Conservation (phyloP, 2,113 vertebrate genomes). For the Periophthalmus modestus region DNA sequence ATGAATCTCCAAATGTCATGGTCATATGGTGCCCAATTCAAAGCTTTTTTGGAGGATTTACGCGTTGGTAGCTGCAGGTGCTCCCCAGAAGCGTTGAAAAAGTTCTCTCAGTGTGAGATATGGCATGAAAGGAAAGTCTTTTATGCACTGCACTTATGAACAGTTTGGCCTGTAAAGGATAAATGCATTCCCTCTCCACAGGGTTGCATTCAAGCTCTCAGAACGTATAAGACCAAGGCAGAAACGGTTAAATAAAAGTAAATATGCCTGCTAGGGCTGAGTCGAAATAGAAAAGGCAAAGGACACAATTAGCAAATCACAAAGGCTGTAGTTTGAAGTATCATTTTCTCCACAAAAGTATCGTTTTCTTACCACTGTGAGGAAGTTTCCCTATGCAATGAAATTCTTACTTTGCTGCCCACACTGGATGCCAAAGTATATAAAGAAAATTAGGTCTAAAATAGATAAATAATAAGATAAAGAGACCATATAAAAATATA, state of each 20-base stretch:
- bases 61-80: neutral
- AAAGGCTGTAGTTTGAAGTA: no score
- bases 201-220: neutral
- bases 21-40: neutral
- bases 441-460: no score
- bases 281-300: neutral
- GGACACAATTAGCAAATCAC: no score
- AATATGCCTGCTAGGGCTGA: neutral
- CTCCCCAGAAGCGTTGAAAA: neutral
- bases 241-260: no score
- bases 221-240: neutral
- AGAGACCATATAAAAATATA: no score
- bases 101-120: neutral
- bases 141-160: slow-evolving; percentile 9
- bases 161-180: slow-evolving; percentile 6
- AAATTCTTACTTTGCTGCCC: no score
- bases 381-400: no score
- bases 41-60: neutral
- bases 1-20: neutral
- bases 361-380: no score
- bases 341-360: no score
- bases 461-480: no score
- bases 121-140: slow-evolving; percentile 1
- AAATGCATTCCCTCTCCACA: neutral
- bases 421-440: no score